A percentile compares a stretch with the other conserved stretches of the same genome.
These are phyloP conservation scores for Carposina sasakii DNA, from an alignment of 1,140 invertebrate species.

Conservation along the genomic window DNA sequence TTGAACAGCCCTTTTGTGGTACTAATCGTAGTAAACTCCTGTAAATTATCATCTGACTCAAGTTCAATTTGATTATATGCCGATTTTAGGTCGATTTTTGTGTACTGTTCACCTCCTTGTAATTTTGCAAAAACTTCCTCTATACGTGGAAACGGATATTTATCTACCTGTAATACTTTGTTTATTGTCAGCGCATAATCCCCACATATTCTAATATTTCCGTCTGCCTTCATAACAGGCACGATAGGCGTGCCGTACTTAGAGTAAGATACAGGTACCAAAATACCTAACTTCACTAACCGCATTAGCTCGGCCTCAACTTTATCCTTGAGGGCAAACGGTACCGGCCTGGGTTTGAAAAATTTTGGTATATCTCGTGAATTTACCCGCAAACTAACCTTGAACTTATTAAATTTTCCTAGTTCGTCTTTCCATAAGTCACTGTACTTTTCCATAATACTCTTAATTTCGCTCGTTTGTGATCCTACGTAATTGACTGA, in stretches of 20 bases:
- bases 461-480: background rate
- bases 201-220: background rate
- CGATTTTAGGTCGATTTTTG: constrained; percentile 44
- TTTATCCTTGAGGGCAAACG: constrained; percentile 12
- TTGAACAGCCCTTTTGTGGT: constrained; percentile 39
- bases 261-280: background rate
- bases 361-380: constrained; percentile 5
- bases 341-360: constrained; percentile 11
- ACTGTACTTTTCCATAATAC: background rate
- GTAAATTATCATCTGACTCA: constrained; percentile 33
- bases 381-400: background rate
- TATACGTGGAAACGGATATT: constrained; percentile 14
- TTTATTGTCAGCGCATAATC: constrained; percentile 9
- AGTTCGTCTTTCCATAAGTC: constrained; percentile 1
- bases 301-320: constrained; percentile 46
- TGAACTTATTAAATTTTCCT: constrained; percentile 11
- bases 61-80: constrained; percentile 71
- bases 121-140: constrained; percentile 35
- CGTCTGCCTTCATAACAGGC: background rate
- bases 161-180: constrained; percentile 30
- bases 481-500: no score
- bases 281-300: constrained; percentile 31
- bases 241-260: background rate
- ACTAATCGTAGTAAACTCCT: constrained; percentile 45
- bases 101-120: constrained; percentile 27